A percentile compares a stretch with the other conserved stretches of the same genome.
Evolutionary conservation across 92 coral and sea anemone genomes (phyloP).

Genomic region (Umimayanthus chanpuru): DNA sequence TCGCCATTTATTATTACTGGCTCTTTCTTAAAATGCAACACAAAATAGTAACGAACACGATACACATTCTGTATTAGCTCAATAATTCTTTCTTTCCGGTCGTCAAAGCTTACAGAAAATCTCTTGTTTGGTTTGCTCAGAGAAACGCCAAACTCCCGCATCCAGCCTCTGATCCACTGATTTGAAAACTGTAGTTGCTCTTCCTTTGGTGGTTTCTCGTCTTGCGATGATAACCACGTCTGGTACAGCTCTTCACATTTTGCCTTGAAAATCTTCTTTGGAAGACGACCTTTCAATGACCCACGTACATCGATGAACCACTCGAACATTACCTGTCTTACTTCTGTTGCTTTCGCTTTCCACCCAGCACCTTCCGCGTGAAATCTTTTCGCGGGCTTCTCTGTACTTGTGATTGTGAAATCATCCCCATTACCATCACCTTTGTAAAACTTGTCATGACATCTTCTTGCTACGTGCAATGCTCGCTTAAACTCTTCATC

Average conservation of each 20-base stretch:
- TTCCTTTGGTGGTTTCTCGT: slow-evolving; percentile 19
- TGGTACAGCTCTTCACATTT: slow-evolving; percentile 32
- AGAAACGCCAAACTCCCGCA: slow-evolving; percentile 12
- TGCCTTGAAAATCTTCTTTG: slow-evolving; percentile 33
- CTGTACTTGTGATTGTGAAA: not conserved
- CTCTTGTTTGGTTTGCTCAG: slow-evolving; percentile 7
- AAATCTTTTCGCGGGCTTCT: not conserved
- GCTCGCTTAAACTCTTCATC: no score
- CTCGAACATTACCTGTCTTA: no score
- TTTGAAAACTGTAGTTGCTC: no score
- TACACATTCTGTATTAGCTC: slow-evolving; percentile 27
- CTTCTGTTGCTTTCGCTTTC: no score
- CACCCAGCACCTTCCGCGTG: not conserved
- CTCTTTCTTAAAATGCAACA: slow-evolving; percentile 5
- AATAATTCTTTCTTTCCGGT: slow-evolving; percentile 20
- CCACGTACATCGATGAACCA: slow-evolving; percentile 39
- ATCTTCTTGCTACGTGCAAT: no score
- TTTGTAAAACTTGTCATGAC: not conserved
- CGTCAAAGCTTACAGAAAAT: not conserved
- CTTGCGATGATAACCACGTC: slow-evolving; percentile 1
- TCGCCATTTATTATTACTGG: slow-evolving; percentile 28
- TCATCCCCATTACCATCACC: no score
- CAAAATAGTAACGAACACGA: slow-evolving; percentile 22
- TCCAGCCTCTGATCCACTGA: slow-evolving; percentile 34
- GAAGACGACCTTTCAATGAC: slow-evolving; percentile 24